Conservation (phyloP, 2,797 vertebrate species). For the Dallia pectoralis region DNA sequence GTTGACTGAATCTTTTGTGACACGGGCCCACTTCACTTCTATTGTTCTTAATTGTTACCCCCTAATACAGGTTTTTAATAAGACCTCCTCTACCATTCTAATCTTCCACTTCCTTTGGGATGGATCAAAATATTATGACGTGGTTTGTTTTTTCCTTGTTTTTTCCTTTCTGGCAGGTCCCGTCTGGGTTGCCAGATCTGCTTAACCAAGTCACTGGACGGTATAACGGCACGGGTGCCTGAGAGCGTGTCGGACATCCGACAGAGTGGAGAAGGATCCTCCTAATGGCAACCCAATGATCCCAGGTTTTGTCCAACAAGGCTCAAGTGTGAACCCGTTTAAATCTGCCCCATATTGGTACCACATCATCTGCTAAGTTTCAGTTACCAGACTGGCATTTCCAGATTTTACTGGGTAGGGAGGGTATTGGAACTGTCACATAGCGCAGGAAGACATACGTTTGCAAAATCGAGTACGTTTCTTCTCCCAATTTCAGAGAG, state of each 20-base stretch:
- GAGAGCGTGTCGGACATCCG: conserved; percentile 86
- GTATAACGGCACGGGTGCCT: conserved; percentile 86
- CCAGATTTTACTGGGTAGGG: not conserved
- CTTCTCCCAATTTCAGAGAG: not conserved
- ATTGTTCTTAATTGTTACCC: not conserved
- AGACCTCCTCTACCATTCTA: not conserved
- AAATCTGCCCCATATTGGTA: not conserved
- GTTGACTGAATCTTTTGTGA: not conserved
- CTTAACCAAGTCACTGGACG: conserved; percentile 83
- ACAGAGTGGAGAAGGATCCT: conserved; percentile 78
- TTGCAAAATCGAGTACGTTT: not conserved
- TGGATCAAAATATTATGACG: not conserved
- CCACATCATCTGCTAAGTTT: not conserved
- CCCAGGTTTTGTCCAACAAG: too few relatives aligned
- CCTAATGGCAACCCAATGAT: conserved; percentile 23
- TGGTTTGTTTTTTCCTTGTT: not conserved
- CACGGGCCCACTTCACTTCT: not conserved
- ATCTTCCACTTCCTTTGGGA: not conserved
- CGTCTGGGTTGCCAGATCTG: conserved; percentile 94
- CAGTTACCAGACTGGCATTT: not conserved
- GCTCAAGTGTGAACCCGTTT: not conserved
- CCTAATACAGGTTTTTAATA: not conserved
- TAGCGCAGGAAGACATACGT: not conserved
- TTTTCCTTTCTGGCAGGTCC: conserved; percentile 69
- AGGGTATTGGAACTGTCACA: not conserved